Percentiles rank a stretch among this genome's conserved stretches.
Conservation (phyloP, 37 sponge, comb jelly and placozoan genomes). For the Chondrilla cf. caribensis region DNA sequence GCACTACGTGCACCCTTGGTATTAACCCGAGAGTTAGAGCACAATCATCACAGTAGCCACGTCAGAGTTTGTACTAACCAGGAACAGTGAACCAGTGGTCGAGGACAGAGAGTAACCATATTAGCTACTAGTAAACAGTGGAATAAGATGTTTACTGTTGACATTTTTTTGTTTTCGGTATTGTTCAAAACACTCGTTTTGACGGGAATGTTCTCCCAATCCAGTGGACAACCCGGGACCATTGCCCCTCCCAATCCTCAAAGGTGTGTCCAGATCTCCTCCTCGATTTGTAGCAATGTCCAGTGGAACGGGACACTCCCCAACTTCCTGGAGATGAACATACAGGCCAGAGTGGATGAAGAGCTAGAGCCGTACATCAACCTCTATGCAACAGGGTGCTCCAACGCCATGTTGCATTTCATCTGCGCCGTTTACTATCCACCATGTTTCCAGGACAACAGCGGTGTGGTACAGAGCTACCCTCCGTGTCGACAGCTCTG, state of each 20-base stretch:
- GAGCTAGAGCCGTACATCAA: not conserved
- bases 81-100: too few relatives aligned
- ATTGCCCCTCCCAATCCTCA: not conserved
- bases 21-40: too few relatives aligned
- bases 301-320: not conserved
- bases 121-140: too few relatives aligned
- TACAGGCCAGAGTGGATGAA: not conserved
- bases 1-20: too few relatives aligned
- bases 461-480: not conserved
- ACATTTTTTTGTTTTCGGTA: too few relatives aligned
- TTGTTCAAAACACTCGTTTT: too few relatives aligned
- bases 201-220: too few relatives aligned
- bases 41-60: too few relatives aligned
- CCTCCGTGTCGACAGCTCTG: slow-evolving; percentile 66
- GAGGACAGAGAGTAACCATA: too few relatives aligned
- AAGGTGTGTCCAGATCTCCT: not conserved
- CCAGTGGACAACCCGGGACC: too few relatives aligned
- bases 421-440: slow-evolving; percentile 76
- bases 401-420: slow-evolving; percentile 67
- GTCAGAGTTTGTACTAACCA: too few relatives aligned
- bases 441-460: slow-evolving; percentile 20
- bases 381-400: slow-evolving; percentile 40
- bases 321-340: not conserved
- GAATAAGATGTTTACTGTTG: too few relatives aligned
- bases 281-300: not conserved